Evolutionary conservation across 2,888 invertebrate genomes (phyloP), one percentile per base, ranked within the genome.

Genomic region (Dryomyza anilis): DNA sequence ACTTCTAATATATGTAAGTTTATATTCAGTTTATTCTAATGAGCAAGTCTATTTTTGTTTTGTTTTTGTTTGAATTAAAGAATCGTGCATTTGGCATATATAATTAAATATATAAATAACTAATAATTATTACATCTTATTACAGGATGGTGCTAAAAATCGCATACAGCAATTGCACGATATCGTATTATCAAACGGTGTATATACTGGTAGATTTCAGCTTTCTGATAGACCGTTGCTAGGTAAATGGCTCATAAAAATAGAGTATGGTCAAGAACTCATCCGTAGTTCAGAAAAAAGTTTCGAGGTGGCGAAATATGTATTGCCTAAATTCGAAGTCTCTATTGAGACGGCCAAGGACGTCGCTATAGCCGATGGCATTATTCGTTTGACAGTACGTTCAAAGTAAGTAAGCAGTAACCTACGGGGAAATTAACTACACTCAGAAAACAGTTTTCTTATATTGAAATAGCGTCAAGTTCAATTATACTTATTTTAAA

Each of bases 261-360:
- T 70, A 0, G 67, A 71, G 21, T 74, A 72, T 56, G 72, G 71
- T 8, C 68, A 14, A 10, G 27, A n/a, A n/a, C n/a, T n/a, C n/a
- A n/a, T n/a, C 8, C 21, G 21, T 52, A 3, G 71, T 72, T 14
- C 69, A 74, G 27, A 45, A 45, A 1, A 70, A 85, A 78, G 73
- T 66, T 80, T 83, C 63, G 87, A 91, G 74, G 93, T 96, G 12
- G 94, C 94, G 12, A 93, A 95, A 82, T 95, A 95, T 78, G 91
- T 97, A 57, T 84, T 95, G 70, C 98, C 98, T 0, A 96, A 95
- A 79, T 98, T 96, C 83, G 89, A 94, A 73, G 92, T 98, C 67
- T 88, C 89, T 50, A 89, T 98, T 70, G 89, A 91, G 69, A 87
- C 94, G 36, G 93, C 95, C 0, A 87, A 91, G 61, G 92, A 93